phyloP scores from a whole-genome alignment of 1,140 invertebrate species.

The Drosophila nebulosa region DNA sequence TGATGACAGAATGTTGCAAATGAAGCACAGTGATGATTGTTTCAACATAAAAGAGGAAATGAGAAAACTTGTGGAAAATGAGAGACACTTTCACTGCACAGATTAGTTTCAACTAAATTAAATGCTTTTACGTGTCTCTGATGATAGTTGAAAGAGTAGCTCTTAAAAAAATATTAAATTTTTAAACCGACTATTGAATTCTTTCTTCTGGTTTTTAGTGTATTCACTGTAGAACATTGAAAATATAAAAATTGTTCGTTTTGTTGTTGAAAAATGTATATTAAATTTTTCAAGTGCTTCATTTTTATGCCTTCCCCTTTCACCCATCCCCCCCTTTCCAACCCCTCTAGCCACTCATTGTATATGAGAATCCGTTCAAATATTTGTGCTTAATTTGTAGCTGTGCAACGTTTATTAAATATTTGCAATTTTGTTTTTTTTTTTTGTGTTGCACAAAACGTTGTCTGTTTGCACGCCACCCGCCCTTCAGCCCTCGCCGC shows the following conservation, averaged over 20 bases:
- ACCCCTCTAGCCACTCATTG: not conserved
- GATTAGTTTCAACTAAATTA: too few species aligned
- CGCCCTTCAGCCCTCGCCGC: not conserved
- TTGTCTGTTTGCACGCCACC: not conserved
- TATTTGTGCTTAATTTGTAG: conserved; percentile 68
- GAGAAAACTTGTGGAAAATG: not conserved
- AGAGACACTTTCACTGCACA: too few species aligned
- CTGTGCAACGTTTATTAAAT: conserved; percentile 61
- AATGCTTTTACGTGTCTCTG: too few species aligned
- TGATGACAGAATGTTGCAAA: not conserved
- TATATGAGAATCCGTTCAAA: conserved; percentile 21
- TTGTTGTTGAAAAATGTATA: conserved; percentile 5
- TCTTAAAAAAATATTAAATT: too few species aligned
- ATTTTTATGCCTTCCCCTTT: not conserved
- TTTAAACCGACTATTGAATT: too few species aligned
- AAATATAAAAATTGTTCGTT: not conserved
- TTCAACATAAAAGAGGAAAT: not conserved
- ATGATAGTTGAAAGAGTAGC: too few species aligned
- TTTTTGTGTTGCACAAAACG: conserved; percentile 5
- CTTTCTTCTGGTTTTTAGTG: too few species aligned
- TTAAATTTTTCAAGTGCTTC: conserved; percentile 10
- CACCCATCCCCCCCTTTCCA: not conserved
- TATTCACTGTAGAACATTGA: not conserved
- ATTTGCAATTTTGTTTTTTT: conserved; percentile 50
- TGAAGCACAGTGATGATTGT: not conserved